Evolutionary conservation across 2,113 vertebrate genomes (phyloP).

Genomic region (Marmota monax): DNA sequence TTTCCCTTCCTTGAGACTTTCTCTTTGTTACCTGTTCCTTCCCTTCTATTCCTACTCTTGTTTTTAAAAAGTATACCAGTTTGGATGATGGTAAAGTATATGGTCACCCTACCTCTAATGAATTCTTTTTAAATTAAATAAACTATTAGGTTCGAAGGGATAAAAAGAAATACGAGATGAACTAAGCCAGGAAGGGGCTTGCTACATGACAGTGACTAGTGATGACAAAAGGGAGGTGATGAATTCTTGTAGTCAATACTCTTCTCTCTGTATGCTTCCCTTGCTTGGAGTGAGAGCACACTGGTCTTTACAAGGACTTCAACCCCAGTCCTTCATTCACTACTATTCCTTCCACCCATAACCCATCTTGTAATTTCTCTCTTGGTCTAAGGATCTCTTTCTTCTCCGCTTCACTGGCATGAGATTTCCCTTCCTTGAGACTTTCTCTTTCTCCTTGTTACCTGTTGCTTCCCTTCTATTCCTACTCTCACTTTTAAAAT

Average conservation of each 20-base stretch:
- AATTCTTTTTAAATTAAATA: too few relatives aligned
- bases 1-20: slow-evolving; percentile 33
- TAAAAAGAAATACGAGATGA: neutral
- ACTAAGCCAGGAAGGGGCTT: neutral
- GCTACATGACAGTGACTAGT: neutral
- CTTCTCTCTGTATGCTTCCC: neutral
- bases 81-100: too few relatives aligned
- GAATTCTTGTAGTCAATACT: neutral
- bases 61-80: neutral
- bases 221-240: neutral
- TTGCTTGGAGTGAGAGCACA: neutral
- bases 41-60: neutral
- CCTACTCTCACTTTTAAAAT: neutral
- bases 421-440: slow-evolving; percentile 18
- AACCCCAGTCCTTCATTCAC: neutral
- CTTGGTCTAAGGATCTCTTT: neutral
- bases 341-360: neutral
- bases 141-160: too few relatives aligned
- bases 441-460: neutral
- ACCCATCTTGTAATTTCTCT: neutral
- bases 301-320: slow-evolving; percentile 18
- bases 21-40: neutral
- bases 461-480: neutral
- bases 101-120: too few relatives aligned
- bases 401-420: neutral